Base-by-base conservation (phyloP, 2,797 vertebrate genomes). In the Cercopithecus diana region DNA sequence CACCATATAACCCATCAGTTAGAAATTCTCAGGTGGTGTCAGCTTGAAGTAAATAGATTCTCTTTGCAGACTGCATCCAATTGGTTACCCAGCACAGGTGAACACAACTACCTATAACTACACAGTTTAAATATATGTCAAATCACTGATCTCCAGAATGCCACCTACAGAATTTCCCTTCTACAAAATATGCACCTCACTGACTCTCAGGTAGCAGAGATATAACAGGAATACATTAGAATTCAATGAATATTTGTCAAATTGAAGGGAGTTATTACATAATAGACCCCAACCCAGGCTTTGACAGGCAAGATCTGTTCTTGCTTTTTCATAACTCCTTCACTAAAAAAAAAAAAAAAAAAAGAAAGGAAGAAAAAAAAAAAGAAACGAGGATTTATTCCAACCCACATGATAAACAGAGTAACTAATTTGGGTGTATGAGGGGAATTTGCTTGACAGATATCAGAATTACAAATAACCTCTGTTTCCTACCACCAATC, bases 31-130 rank as follows among this genome's bases (percentile, higher is more conserved):
- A 81, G 50, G 48, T 55, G 13, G 57, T 12, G 85, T 50, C 20
- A 96, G 12, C 80, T 88, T 93, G 28, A 96, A 93, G 43, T 93
- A 91, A 95, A 70, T 48, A 89, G 11, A 55, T 90, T 95, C 19
- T 96, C 58, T 95, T 73, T 93, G 67, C 57, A 92, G 28, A 86
- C 39, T 85, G 4, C 89, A 92, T 81, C 67, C 41, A 92, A 11
- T 26, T 91, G 41, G n/a, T 95, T 95, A 90, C 19, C 30, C 19
- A 86, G 73, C 9, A 91, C 50, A 90, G 26, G 20, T 61, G 81
- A 95, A 87, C 33, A 64, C n/a, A 84, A 95, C 48, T 20, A 64
- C n/a, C 17, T 87, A 12, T 92, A 95, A 93, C 88, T 85, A 94
- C 92, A 90, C 33, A 88, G 52, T 55, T 94, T 96, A 48, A 91